A percentile compares a stretch with the other conserved stretches of the same genome.
These are phyloP conservation scores for Galagoides demidoff DNA, from an alignment of 2,797 vertebrate species.

Conservation along the genomic window DNA sequence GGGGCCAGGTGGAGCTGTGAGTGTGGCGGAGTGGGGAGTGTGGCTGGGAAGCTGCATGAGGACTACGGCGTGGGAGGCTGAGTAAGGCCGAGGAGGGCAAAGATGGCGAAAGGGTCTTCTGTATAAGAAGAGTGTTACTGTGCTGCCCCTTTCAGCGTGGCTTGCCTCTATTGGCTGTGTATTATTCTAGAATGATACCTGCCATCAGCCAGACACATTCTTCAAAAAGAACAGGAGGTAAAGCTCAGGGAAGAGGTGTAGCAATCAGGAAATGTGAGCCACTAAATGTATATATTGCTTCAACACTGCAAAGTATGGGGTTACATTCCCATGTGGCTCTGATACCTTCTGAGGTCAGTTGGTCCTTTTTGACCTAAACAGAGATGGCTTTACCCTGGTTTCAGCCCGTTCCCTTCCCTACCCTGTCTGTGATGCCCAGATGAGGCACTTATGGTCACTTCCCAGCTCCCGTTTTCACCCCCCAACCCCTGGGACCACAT, in stretches of 20 bases:
- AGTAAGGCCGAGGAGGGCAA: background rate
- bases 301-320: background rate
- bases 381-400: background rate
- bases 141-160: background rate
- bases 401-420: background rate
- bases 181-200: background rate
- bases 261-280: background rate
- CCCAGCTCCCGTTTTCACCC: background rate
- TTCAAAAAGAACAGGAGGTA: background rate
- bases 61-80: background rate
- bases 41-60: background rate
- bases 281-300: background rate
- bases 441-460: background rate
- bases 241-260: background rate
- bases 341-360: background rate
- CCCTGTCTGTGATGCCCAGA: background rate
- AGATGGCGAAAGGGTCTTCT: background rate
- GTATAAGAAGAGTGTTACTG: fast-evolving
- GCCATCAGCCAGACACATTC: background rate
- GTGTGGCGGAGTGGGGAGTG: background rate
- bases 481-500: fast-evolving
- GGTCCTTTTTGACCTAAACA: background rate
- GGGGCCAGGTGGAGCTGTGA: background rate
- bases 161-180: background rate
- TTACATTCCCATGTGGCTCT: too few relatives aligned